These are phyloP conservation scores for Gymnobelideus leadbeateri DNA, from an alignment of 2,113 vertebrate species.

Conservation along the genomic window DNA sequence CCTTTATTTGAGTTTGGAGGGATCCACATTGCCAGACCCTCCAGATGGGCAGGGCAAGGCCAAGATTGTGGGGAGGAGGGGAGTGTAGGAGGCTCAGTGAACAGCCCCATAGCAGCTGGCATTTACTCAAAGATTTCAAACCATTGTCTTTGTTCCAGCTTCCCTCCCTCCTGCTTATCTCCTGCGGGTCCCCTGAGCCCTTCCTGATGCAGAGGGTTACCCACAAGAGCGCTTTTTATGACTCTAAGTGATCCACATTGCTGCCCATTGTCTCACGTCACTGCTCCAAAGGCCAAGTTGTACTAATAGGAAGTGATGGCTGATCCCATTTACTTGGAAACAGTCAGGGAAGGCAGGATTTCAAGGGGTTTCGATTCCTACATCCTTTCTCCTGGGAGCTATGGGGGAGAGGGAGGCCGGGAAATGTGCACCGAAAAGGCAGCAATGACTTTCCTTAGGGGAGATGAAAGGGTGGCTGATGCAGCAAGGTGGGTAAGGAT, in stretches of 20 bases:
- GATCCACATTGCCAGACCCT: background rate
- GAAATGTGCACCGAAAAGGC: background rate
- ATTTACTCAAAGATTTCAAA: constrained; percentile 22
- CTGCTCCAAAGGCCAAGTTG: constrained; percentile 79
- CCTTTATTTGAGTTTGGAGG: background rate
- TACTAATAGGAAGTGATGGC: constrained; percentile 85
- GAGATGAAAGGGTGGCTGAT: background rate
- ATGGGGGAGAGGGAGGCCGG: constrained; percentile 57
- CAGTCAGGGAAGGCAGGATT: constrained; percentile 66
- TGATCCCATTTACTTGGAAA: constrained; percentile 80
- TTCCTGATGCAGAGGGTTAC: constrained; percentile 47
- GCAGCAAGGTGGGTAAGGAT: background rate
- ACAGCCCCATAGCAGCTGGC: background rate
- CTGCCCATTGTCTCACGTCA: constrained; percentile 72
- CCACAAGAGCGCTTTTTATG: constrained; percentile 79
- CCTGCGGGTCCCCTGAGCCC: background rate
- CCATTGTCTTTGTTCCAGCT: background rate
- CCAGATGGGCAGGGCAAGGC: background rate
- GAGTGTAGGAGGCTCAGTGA: too few relatives aligned
- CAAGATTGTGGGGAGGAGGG: background rate
- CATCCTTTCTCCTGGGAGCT: constrained; percentile 72
- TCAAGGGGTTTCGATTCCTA: constrained; percentile 71
- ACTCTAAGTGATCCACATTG: constrained; percentile 81
- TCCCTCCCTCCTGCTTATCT: background rate
- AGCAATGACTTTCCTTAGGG: background rate